These are phyloP conservation scores for Eulemur rubriventer DNA, from an alignment of 2,797 vertebrate species.

Conservation along the genomic window DNA sequence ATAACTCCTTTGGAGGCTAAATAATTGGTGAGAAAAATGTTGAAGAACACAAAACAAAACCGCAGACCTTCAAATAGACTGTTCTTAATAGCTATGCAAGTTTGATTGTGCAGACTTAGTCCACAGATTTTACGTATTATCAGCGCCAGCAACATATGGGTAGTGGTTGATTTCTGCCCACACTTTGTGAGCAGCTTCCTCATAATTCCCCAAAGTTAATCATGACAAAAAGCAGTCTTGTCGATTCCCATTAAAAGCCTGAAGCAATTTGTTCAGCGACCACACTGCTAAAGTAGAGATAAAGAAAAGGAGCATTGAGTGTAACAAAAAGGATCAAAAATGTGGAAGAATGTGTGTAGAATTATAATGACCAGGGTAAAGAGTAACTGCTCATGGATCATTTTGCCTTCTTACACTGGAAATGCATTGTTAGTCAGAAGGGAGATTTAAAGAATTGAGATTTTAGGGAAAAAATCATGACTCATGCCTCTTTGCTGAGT, in stretches of 20 bases:
- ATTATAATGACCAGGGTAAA: background rate
- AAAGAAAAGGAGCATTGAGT: conserved; percentile 60
- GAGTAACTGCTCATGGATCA: background rate
- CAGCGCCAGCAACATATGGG: conserved; percentile 49
- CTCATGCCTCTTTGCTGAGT: background rate
- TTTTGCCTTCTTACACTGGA: background rate
- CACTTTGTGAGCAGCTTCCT: conserved; percentile 44
- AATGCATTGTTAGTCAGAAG: background rate
- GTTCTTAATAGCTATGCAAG: background rate
- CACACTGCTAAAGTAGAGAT: conserved; percentile 56
- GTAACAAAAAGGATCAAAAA: conserved; percentile 28
- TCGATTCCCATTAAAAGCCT: conserved; percentile 59
- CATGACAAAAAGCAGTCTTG: conserved; percentile 59
- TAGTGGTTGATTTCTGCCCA: conserved; percentile 49
- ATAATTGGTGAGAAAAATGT: background rate
- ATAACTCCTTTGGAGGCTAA: background rate
- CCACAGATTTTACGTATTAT: background rate
- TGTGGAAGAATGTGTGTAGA: conserved; percentile 19
- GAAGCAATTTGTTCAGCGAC: conserved; percentile 71
- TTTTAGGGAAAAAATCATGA: background rate
- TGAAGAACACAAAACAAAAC: conserved; percentile 3
- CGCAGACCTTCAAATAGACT: background rate
- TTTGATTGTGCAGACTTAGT: accelerated
- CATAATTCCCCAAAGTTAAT: conserved; percentile 69
- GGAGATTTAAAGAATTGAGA: background rate